phyloP scores from a whole-genome alignment of 2,113 vertebrate species.

The Rynchops niger region DNA sequence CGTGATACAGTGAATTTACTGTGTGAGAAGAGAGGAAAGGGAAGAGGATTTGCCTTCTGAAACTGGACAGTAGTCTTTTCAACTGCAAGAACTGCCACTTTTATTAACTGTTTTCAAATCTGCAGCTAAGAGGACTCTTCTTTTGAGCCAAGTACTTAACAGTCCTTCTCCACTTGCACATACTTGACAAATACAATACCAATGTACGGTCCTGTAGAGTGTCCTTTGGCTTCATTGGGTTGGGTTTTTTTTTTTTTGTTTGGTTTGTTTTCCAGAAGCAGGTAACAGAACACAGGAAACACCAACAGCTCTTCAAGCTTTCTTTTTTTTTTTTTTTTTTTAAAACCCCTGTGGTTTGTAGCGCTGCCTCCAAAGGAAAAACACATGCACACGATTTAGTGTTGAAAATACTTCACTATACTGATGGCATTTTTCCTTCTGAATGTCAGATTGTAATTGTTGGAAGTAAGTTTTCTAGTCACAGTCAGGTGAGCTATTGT shows the following conservation, averaged over 20 bases:
- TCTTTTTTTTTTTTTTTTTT: background rate
- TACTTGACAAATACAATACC: background rate
- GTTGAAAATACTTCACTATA: background rate
- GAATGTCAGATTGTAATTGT: background rate
- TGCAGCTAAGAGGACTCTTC: background rate
- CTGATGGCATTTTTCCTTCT: background rate
- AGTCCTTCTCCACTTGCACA: background rate
- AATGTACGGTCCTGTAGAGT: background rate
- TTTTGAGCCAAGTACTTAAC: background rate
- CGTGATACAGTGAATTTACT: background rate
- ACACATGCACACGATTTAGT: background rate
- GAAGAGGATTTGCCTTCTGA: background rate
- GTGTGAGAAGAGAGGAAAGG: background rate
- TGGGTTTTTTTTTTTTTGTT: background rate
- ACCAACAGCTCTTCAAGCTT: background rate
- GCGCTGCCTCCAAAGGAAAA: background rate
- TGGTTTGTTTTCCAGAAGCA: background rate
- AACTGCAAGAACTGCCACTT: background rate
- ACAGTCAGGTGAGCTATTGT: background rate
- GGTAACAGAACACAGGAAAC: background rate
- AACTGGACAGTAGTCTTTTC: background rate
- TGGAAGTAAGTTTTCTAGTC: background rate
- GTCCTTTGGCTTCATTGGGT: background rate
- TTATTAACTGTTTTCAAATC: background rate
- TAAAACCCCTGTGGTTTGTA: background rate